phyloP scores from a whole-genome alignment of 2,888 invertebrate genomes.

The Drosophila silvestris region DNA sequence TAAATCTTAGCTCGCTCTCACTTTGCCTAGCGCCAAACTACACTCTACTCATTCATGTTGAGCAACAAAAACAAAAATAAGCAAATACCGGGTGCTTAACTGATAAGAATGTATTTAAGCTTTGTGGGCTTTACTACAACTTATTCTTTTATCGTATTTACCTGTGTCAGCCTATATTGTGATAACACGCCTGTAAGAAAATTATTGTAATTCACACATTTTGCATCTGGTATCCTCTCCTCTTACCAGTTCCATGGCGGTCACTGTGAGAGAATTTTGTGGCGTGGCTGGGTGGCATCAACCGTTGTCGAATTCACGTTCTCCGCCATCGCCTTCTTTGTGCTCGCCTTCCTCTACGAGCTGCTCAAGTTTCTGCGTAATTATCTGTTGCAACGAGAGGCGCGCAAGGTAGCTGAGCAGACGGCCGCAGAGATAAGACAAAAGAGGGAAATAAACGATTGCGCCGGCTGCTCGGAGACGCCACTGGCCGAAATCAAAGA shows the following conservation, averaged over 20 bases:
- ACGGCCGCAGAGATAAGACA: conserved; percentile 61
- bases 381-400: conserved; percentile 70
- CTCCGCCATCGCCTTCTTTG: conserved; percentile 95
- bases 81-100: conserved; percentile 45
- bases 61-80: conserved; percentile 24
- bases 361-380: conserved; percentile 94
- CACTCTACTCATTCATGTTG: conserved; percentile 25
- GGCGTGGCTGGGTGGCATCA: conserved; percentile 91
- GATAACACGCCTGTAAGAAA: background rate
- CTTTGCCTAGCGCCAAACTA: background rate
- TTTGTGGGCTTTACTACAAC: background rate
- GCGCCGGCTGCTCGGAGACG: conserved; percentile 65
- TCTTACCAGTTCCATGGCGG: conserved; percentile 91
- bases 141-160: background rate
- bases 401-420: conserved; percentile 65
- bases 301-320: conserved; percentile 92
- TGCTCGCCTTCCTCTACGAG: conserved; percentile 96
- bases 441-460: conserved; percentile 48
- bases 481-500: conserved; percentile 65
- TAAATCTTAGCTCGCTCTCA: conserved; percentile 18
- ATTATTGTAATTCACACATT: conserved; percentile 1
- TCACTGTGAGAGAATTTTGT: conserved; percentile 91
- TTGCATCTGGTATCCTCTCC: conserved; percentile 5
- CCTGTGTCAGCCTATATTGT: conserved; percentile 14
- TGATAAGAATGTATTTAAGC: conserved; percentile 4